Evolutionary conservation across 2,797 vertebrate species (phyloP), one percentile per base, ranked within the genome.

Genomic region (Chaetodon trifasciatus): DNA sequence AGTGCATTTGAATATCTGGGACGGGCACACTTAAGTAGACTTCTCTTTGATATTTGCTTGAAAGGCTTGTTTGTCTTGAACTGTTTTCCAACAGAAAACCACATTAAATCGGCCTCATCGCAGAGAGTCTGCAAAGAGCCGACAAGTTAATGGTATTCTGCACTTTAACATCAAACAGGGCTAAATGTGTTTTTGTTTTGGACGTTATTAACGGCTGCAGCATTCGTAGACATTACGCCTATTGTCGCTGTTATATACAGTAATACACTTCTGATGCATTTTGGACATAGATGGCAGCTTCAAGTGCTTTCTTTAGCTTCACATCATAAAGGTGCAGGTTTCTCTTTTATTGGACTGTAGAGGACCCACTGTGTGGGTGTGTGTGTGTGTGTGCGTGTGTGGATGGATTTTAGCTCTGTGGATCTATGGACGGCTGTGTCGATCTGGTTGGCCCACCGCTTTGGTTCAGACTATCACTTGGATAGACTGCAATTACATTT

Each of bases 1-100:
- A 28, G 21, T 61, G 2, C 46, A 62, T 82, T 82, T 83, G 19
- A 86, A 71, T 73, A 83, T 84, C 68, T 77, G 19, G 82, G 44
- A 62, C 47, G 7, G 3, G n/a, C 74, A 56, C 56, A 58, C 64
- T 82, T 73, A 52, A 46, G 75, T 9, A 42, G 39, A 77, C 32
- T 44, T 39, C 15, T 49, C 42, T 86, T 79, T 87, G 78, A 90
- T 81, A 71, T 67, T 58, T 69, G 15, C 35, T 53, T 24, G 60
- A 74, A 71, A 37, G 49, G 60, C 2, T 23, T 44, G 42, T 39
- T 42, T 68, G n/a, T 37, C 63, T 55, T 58, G 47, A 84, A 71
- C 42, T 74, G 0, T 52, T 84, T 53, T 77, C 35, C 16, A 72
- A 53, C 77, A 82, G 69, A 74, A 79, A 62, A 70, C 6, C 28